Evolutionary conservation across 2,113 vertebrate genomes (phyloP).

Genomic region (Tychaedon coryphoeus): DNA sequence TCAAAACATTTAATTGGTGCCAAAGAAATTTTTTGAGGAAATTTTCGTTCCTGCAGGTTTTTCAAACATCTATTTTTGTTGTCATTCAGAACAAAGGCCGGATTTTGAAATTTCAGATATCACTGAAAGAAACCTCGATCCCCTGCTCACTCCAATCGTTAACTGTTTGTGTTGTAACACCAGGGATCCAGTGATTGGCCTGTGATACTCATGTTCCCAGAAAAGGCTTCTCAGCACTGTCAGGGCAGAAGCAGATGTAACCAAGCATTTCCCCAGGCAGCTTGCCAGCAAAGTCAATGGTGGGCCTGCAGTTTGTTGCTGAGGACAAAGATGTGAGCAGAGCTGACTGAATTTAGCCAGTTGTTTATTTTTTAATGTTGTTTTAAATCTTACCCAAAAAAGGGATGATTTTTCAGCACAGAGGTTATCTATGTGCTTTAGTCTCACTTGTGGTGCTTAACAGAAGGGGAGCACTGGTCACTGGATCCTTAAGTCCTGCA

Average conservation of each 20-base stretch:
- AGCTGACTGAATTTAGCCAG: not conserved
- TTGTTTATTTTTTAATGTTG: not conserved
- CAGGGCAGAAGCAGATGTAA: not conserved
- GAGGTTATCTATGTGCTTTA: not conserved
- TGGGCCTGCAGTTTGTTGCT: not conserved
- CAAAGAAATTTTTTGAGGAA: not conserved
- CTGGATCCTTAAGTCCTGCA: not conserved
- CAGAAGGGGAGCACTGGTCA: not conserved
- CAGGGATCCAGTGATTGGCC: not conserved
- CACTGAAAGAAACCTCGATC: not conserved
- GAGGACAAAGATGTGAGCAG: not conserved
- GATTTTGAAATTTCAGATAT: constrained; percentile 8
- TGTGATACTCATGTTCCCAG: not conserved
- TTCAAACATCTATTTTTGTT: not conserved
- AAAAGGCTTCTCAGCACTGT: not conserved
- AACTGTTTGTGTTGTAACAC: not conserved
- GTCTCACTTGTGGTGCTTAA: not conserved
- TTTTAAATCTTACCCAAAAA: not conserved
- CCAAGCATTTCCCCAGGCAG: not conserved
- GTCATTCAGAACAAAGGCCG: not conserved
- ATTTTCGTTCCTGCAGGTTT: not conserved
- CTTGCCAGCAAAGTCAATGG: not conserved
- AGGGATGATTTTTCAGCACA: not conserved
- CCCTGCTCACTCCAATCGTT: not conserved
- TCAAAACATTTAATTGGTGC: not conserved